Percentiles rank a stretch among this genome's conserved stretches.
phyloP scores from a whole-genome alignment of 2,113 vertebrate species.

The Psilopogon haemacephalus region DNA sequence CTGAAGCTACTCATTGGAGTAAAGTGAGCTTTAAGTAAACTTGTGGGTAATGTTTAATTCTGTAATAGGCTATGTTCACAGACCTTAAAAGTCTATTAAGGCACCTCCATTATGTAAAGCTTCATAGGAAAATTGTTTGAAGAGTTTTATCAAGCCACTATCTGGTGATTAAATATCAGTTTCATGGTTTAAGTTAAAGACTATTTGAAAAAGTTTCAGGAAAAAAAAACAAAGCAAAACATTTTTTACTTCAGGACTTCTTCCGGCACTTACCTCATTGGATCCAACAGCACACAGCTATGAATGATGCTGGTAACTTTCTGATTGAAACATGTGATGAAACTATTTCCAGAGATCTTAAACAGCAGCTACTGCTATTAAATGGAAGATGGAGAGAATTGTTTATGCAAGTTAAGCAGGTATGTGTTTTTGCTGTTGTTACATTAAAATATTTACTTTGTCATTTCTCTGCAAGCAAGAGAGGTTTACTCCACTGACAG shows the following conservation, averaged over 20 bases:
- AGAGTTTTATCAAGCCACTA: not conserved
- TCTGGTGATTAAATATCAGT: not conserved
- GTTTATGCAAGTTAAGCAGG: constrained; percentile 93
- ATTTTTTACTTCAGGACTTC: constrained; percentile 73
- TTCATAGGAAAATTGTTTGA: not conserved
- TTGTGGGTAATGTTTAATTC: not conserved
- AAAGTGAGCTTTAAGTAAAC: not conserved
- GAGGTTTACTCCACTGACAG: not conserved
- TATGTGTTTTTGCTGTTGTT: constrained; percentile 54
- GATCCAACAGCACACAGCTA: constrained; percentile 95
- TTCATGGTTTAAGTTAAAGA: not conserved
- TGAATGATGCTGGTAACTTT: constrained; percentile 98
- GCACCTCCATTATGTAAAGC: not conserved
- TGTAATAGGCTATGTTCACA: not conserved
- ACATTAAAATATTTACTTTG: not conserved
- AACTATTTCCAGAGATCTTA: constrained; percentile 92
- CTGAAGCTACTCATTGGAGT: not conserved
- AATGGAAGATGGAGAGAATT: constrained; percentile 84
- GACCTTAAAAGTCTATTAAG: not conserved
- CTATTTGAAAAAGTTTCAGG: not conserved
- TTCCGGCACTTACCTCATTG: constrained; percentile 79
- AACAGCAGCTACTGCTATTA: constrained; percentile 92
- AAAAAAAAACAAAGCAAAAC: too few species aligned
- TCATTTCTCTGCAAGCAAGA: not conserved
- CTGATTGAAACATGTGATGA: constrained; percentile 97